Conservation (phyloP, 2,888 invertebrate genomes). For the Gasteruption jaculator region DNA sequence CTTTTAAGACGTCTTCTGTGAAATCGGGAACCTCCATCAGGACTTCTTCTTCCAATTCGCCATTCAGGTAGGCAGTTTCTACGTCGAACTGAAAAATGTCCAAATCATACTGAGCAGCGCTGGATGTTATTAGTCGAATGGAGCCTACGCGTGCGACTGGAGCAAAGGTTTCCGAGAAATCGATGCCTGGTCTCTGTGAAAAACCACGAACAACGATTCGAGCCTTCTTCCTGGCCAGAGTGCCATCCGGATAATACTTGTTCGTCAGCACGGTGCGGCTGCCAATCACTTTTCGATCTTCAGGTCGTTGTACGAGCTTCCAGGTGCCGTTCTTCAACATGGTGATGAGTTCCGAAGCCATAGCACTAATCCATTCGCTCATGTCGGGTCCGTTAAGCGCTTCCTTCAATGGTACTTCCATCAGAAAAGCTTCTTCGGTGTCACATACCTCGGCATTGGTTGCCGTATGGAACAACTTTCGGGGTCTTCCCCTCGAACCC, state of each 20-base stretch:
- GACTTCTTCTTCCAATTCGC: constrained; percentile 13
- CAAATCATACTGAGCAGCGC: constrained; percentile 19
- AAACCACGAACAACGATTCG: constrained; percentile 22
- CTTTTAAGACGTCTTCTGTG: constrained; percentile 9
- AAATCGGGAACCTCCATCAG: constrained; percentile 22
- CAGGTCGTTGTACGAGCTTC: constrained; percentile 7
- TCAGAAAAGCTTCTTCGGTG: background rate
- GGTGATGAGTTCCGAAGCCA: constrained; percentile 8
- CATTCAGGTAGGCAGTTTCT: constrained; percentile 26
- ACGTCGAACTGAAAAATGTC: constrained; percentile 25
- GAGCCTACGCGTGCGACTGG: constrained; percentile 19
- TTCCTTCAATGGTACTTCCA: constrained; percentile 8
- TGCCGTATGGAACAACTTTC: background rate
- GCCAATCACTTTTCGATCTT: background rate
- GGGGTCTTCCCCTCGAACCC: background rate
- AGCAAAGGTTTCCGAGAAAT: constrained; percentile 23
- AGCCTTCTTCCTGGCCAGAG: constrained; percentile 18
- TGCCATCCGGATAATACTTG: constrained; percentile 15
- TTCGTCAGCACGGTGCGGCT: too few species aligned
- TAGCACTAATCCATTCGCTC: constrained; percentile 11
- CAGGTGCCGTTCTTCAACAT: constrained; percentile 12
- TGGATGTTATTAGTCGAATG: constrained; percentile 11
- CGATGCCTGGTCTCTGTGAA: constrained; percentile 20
- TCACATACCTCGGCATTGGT: too few species aligned
- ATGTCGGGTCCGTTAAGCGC: constrained; percentile 4